A percentile compares a stretch with the other conserved stretches of the same genome.
phyloP scores from a whole-genome alignment of 2,888 invertebrate species.

The Drosophila mimica region DNA sequence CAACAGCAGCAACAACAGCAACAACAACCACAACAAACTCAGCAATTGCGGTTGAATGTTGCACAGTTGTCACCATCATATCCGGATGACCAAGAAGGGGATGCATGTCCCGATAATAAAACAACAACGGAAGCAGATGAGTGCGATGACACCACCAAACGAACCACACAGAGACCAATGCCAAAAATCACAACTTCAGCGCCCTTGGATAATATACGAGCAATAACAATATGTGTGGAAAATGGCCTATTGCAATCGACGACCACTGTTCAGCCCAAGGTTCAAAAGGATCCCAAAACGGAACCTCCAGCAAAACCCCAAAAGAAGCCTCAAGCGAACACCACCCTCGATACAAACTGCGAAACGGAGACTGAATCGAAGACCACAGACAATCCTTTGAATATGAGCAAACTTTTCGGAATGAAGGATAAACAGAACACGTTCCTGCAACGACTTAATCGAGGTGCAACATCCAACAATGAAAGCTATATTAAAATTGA shows the following conservation, averaged over 20 bases:
- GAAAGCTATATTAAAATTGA: conserved; percentile 32
- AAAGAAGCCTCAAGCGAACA: no score
- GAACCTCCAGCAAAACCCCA: not conserved
- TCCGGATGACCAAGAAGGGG: not conserved
- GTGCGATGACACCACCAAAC: not conserved
- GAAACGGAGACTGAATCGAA: not conserved
- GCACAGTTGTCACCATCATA: conserved; percentile 11
- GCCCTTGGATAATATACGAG: not conserved
- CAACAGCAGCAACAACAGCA: conserved; percentile 16
- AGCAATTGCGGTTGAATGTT: not conserved
- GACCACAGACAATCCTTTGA: not conserved
- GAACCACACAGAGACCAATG: not conserved
- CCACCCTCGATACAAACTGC: not conserved
- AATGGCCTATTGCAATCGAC: not conserved
- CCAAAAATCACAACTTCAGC: conserved; percentile 1
- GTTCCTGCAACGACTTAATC: not conserved
- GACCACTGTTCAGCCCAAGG: not conserved
- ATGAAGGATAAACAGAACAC: not conserved
- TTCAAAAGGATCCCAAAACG: not conserved
- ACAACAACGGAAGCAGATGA: not conserved
- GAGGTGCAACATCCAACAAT: not conserved
- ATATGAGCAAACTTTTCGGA: not conserved
- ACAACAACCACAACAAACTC: not conserved
- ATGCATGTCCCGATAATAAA: not conserved
- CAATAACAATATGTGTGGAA: not conserved